A percentile compares a stretch with the other conserved stretches of the same genome.
Conservation (phyloP, 2,113 vertebrate genomes). For the Hippopotamus amphibius region DNA sequence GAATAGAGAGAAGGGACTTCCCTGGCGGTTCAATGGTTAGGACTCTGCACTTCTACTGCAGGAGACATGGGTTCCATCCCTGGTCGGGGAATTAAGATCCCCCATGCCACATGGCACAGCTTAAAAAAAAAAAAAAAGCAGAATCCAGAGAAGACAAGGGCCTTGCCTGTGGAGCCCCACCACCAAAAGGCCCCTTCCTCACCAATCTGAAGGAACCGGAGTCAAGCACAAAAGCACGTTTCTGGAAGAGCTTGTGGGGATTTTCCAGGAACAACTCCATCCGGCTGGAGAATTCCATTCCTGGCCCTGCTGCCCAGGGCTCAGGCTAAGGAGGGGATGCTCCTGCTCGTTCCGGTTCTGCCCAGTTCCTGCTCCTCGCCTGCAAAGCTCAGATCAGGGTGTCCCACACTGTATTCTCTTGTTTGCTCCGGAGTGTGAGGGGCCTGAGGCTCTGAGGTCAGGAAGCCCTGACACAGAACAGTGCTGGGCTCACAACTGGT, state of each 20-base stretch:
- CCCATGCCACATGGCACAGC: rapidly evolving
- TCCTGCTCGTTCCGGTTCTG: slow-evolving; percentile 68
- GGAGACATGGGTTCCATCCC: not conserved
- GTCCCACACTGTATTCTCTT: not conserved
- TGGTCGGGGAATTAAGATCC: not conserved
- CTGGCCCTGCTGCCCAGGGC: not conserved
- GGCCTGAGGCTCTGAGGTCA: not conserved
- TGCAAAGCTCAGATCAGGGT: not conserved
- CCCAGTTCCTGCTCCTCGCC: not conserved
- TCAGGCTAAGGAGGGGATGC: slow-evolving; percentile 4
- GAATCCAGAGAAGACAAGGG: not conserved
- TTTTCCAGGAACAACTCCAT: slow-evolving; percentile 73
- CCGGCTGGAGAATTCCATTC: slow-evolving; percentile 74
- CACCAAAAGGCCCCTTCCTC: not conserved
- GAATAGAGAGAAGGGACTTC: not conserved
- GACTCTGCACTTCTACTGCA: not conserved
- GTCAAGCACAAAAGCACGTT: not conserved
- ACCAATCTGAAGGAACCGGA: not conserved
- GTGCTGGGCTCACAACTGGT: not conserved
- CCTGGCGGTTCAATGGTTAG: not conserved
- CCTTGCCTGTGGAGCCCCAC: not conserved
- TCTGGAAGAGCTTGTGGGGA: slow-evolving; percentile 64
- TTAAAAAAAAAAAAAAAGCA: not conserved
- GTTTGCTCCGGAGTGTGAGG: not conserved
- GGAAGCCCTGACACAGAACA: not conserved